A percentile compares a stretch with the other conserved stretches of the same genome.
phyloP scores from a whole-genome alignment of 2,113 vertebrate species.

The Ia io region DNA sequence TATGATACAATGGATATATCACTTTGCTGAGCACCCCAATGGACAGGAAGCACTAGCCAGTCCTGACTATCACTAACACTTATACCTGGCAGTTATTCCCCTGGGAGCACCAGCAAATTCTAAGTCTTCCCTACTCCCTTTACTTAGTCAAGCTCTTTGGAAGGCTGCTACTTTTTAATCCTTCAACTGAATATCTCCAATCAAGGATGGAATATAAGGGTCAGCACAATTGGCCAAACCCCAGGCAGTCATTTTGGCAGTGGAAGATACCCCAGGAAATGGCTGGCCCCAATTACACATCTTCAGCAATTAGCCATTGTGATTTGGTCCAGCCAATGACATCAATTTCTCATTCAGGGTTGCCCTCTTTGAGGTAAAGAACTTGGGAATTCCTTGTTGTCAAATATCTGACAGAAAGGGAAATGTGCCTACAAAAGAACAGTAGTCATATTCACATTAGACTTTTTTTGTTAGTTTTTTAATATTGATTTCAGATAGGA shows the following conservation, averaged over 20 bases:
- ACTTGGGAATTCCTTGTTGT: neutral
- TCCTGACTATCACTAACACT: neutral
- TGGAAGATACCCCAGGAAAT: neutral
- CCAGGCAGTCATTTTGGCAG: neutral
- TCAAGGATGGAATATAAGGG: neutral
- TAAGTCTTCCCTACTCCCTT: neutral
- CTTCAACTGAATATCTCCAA: too few relatives aligned
- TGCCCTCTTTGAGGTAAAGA: neutral
- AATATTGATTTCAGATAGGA: too few relatives aligned
- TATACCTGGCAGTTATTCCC: neutral
- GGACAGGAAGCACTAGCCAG: neutral
- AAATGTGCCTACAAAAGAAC: neutral
- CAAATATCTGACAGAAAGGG: neutral
- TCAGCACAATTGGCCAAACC: neutral
- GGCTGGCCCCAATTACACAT: neutral
- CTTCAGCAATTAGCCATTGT: neutral
- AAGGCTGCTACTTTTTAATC: neutral
- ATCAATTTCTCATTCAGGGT: neutral
- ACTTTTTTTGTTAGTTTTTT: neutral
- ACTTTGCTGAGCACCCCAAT: neutral
- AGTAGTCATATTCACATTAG: neutral
- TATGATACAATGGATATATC: neutral
- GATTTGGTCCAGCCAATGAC: neutral
- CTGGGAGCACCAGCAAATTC: neutral
- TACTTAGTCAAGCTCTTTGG: neutral